phyloP scores from a whole-genome alignment of 2,797 vertebrate genomes.

The Gallinago stenura region DNA sequence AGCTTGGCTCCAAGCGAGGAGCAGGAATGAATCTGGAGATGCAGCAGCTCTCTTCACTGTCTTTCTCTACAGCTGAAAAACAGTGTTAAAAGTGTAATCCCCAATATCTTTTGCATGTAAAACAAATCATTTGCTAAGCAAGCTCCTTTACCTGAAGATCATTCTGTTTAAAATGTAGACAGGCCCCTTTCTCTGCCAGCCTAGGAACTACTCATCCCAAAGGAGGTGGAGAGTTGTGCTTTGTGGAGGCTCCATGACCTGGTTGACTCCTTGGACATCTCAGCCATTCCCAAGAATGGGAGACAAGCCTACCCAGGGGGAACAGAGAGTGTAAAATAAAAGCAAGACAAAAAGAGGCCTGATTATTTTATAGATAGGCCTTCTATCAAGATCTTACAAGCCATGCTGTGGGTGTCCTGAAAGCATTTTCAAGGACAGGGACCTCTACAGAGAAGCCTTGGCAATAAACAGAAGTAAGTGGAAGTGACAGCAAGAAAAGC shows the following conservation, averaged over 20 bases:
- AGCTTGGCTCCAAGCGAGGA: neutral
- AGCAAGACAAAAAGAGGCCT: fast-evolving
- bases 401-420: neutral
- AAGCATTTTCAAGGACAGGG: neutral
- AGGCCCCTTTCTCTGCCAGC: neutral
- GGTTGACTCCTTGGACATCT: neutral
- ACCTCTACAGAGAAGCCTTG: neutral
- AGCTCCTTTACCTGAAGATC: neutral
- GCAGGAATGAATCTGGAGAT: neutral
- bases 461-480: neutral
- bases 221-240: fast-evolving
- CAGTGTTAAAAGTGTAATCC: neutral
- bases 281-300: fast-evolving
- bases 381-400: neutral
- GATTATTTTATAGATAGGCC: neutral
- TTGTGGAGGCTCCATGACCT: fast-evolving
- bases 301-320: neutral
- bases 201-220: neutral
- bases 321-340: neutral
- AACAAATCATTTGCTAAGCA: neutral
- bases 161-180: neutral
- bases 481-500: neutral
- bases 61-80: neutral
- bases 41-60: neutral
- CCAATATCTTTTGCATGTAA: neutral